Base-by-base conservation (phyloP, 1,140 invertebrate genomes). In the Caenorhabditis elegans region DNA sequence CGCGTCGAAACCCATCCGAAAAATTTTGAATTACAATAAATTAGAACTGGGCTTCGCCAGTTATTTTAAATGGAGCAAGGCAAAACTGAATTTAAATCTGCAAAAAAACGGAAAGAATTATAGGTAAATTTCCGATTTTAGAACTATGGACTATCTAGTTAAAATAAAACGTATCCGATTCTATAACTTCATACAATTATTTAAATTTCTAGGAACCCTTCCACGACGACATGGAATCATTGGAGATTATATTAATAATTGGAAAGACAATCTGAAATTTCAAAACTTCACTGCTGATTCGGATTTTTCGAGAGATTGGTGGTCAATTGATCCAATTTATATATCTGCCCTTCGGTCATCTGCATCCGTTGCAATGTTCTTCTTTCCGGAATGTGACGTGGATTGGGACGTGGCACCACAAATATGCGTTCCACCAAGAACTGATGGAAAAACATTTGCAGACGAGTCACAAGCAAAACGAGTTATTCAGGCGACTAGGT, bases 331-430 rank as follows among this genome's bases (percentile, higher is more conserved):
- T 28, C 82, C 82, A 10, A 34, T 83, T 5, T 83, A 79, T 24
- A 17, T 79, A 17, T 80, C 78, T 3, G 82, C 82, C 1, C 34
- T 39, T 8, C 55, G 65, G 34, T 46, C 51, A 0, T 43, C 43
- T n/a, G 82, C 77, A 39, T 51, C 51, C 8, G 82, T 79, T 2
- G 82, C 82, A 13, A 49, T 83, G 53, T 79, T 79, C 53, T 83
- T 78, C 76, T 83, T 83, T 28, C 82, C 82, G n/a, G 82, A 83
- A 49, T 83, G 82, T 36, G 48, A 79, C n/a, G 82, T 83, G 22
- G 48, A 79, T 36, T 83, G 82, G 82, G 34, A 48, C 19, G 24
- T 39, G 1, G 39, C 53, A 11, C 82, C 82, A 3, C 43, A 46
- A 22, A 46, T 49, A 31, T 83, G 82, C 36, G 51, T 83, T 6